Evolutionary conservation across 2,797 vertebrate genomes (phyloP).

Genomic region (Crenuchus spilurus): DNA sequence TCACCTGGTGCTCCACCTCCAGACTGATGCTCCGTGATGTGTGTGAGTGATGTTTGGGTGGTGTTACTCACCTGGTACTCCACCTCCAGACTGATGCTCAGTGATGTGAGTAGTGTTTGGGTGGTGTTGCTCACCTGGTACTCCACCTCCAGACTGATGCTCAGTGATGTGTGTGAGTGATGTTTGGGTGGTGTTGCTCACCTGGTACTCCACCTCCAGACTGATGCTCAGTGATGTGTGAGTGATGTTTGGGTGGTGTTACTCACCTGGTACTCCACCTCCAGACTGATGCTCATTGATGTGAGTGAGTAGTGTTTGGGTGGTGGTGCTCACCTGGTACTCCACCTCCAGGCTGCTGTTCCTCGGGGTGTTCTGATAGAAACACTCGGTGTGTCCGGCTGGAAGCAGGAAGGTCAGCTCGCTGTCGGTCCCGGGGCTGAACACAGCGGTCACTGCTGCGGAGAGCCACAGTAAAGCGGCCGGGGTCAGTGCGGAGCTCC

Average conservation of each 20-base stretch:
- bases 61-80: conserved; percentile 84
- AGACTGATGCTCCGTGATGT: neutral
- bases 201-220: conserved; percentile 30
- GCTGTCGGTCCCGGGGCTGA: conserved; percentile 77
- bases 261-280: conserved; percentile 37
- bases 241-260: too few relatives aligned
- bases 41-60: conserved; percentile 13
- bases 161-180: too few relatives aligned
- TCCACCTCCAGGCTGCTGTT: conserved; percentile 88
- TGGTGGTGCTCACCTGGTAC: conserved; percentile 80
- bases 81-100: conserved; percentile 85
- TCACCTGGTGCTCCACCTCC: conserved; percentile 39
- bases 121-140: conserved; percentile 20
- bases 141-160: conserved; percentile 8
- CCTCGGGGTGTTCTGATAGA: conserved; percentile 81
- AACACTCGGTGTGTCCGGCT: conserved; percentile 85
- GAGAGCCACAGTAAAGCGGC: neutral
- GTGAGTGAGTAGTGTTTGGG: conserved; percentile 12
- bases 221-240: too few relatives aligned
- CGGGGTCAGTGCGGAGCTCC: neutral
- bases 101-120: too few relatives aligned
- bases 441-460: conserved; percentile 33
- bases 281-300: neutral
- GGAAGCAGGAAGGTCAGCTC: conserved; percentile 89
- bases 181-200: neutral